phyloP scores from a whole-genome alignment of 1,140 invertebrate species.

The Drosophila simulans region DNA sequence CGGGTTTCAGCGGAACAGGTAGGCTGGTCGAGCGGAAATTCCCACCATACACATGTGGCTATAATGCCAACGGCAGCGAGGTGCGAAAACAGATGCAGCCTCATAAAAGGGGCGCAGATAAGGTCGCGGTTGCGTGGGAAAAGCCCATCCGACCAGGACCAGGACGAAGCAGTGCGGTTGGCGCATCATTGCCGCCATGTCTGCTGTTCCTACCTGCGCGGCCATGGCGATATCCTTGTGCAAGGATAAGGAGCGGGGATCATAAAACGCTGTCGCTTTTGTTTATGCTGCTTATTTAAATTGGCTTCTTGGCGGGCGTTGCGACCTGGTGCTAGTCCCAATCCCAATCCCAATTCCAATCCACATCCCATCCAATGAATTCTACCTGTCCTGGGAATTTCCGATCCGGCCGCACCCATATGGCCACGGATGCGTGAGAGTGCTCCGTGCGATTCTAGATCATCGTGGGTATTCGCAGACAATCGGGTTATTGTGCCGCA shows the following conservation, averaged over 20 bases:
- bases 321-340: constrained; percentile 15
- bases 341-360: no score
- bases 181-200: constrained; percentile 39
- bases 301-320: constrained; percentile 80
- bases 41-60: constrained; percentile 17
- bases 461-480: constrained; percentile 12
- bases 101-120: constrained; percentile 48
- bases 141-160: constrained; percentile 25
- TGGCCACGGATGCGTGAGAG: constrained; percentile 51
- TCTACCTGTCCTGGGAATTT: constrained; percentile 56
- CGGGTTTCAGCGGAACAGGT: constrained; percentile 15
- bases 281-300: constrained; percentile 83
- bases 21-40: constrained; percentile 17
- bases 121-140: constrained; percentile 41
- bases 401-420: constrained; percentile 61
- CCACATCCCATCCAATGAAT: not conserved
- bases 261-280: constrained; percentile 70
- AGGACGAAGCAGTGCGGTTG: constrained; percentile 42
- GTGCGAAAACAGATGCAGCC: constrained; percentile 45
- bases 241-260: constrained; percentile 23
- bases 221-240: not conserved
- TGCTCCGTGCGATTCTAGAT: constrained; percentile 46
- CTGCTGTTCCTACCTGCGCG: no score
- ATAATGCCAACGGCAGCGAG: not conserved
- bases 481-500: constrained; percentile 30